phyloP scores from a whole-genome alignment of 2,113 vertebrate species.

The Formicarius rufipectus region DNA sequence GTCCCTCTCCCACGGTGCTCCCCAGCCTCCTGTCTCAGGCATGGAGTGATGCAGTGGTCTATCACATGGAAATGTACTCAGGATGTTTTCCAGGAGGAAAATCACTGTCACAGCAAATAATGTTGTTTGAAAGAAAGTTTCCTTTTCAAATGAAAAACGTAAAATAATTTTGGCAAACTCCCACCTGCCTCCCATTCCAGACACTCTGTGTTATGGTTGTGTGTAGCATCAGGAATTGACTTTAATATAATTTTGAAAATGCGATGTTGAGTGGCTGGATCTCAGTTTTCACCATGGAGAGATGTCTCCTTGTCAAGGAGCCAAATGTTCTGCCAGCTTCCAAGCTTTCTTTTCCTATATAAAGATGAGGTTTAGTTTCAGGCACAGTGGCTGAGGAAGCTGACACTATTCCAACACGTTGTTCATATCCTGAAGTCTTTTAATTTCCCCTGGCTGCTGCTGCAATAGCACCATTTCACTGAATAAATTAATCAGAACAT shows the following conservation, averaged over 20 bases:
- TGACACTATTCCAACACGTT: background rate
- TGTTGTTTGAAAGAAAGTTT: slow-evolving; percentile 14
- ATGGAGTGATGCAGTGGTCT: background rate
- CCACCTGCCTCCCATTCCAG: background rate
- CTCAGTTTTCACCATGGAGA: background rate
- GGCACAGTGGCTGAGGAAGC: background rate
- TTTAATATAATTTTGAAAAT: background rate
- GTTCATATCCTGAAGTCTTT: slow-evolving; percentile 41
- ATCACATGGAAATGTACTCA: background rate
- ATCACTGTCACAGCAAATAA: background rate
- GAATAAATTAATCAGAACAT: slow-evolving; percentile 29
- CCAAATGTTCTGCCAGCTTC: background rate
- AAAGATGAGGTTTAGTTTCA: background rate
- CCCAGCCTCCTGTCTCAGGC: background rate
- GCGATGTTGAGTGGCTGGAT: background rate
- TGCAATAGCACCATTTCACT: slow-evolving; percentile 3
- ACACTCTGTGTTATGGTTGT: background rate
- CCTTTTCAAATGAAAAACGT: background rate
- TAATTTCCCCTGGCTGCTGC: slow-evolving; percentile 43
- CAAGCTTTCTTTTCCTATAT: background rate
- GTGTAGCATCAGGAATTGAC: background rate
- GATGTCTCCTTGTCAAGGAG: background rate
- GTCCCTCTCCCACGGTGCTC: background rate
- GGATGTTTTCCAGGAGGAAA: slow-evolving; percentile 19
- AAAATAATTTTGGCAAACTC: background rate